These are phyloP conservation scores for Passer domesticus DNA, from an alignment of 2,113 vertebrate genomes.

Conservation along the genomic window DNA sequence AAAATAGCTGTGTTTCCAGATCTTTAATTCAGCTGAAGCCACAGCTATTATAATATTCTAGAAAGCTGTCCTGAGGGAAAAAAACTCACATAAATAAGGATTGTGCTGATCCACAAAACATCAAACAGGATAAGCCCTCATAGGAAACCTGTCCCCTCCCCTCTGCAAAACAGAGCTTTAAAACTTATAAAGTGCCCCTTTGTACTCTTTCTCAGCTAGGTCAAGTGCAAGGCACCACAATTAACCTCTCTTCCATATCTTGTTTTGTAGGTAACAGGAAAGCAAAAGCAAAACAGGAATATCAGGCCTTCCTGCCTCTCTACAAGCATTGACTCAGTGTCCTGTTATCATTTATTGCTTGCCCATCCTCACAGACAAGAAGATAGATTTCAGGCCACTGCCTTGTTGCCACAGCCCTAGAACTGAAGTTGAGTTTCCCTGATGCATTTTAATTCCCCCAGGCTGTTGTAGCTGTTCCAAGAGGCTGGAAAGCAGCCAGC, in stretches of 20 bases:
- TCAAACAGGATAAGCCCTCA: not conserved
- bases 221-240: not conserved
- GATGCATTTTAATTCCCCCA: not conserved
- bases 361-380: not conserved
- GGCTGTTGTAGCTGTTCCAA: not conserved
- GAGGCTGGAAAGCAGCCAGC: not conserved
- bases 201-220: not conserved
- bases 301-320: fast-evolving
- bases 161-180: not conserved
- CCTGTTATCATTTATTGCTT: not conserved
- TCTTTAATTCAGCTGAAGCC: not conserved
- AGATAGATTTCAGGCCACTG: not conserved
- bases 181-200: not conserved
- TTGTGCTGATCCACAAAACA: not conserved
- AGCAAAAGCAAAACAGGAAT: not conserved
- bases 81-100: not conserved
- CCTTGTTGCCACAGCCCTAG: not conserved
- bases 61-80: not conserved
- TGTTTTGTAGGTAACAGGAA: not conserved
- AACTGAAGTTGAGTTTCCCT: not conserved
- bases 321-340: fast-evolving
- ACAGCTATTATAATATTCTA: not conserved
- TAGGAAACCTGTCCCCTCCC: not conserved
- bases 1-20: not conserved
- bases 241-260: not conserved